Evolutionary conservation across 2,888 invertebrate genomes (phyloP).

Genomic region (Unio pictorum): DNA sequence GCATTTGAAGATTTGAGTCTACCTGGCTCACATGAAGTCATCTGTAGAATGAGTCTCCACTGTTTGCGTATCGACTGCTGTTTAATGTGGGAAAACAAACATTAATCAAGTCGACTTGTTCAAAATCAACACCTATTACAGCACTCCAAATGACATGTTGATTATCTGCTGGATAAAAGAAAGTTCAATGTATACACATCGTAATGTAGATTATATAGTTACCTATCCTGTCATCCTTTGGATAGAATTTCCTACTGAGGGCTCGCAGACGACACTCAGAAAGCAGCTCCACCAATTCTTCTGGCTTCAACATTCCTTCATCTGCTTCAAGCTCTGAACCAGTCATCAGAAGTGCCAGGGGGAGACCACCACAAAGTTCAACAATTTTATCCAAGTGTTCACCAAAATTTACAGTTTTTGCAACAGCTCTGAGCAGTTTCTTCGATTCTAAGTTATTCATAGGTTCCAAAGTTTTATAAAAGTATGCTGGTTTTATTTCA

Average conservation of each 20-base stretch:
- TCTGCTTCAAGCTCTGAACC: constrained; percentile 22
- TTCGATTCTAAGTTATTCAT: constrained; percentile 9
- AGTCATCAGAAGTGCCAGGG: constrained; percentile 21
- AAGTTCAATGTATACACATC: too few species aligned
- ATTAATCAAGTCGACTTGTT: too few species aligned
- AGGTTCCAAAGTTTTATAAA: constrained; percentile 2
- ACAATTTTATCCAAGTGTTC: constrained; percentile 17
- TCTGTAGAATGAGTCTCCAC: too few species aligned
- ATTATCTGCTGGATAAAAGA: too few species aligned
- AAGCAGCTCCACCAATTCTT: constrained; percentile 24
- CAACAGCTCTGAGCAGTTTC: constrained; percentile 11
- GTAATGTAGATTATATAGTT: constrained; percentile 7
- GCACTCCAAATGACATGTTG: too few species aligned
- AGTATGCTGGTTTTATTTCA: neutral
- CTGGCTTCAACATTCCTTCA: constrained; percentile 11
- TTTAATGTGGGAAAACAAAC: too few species aligned
- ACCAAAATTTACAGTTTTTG: constrained; percentile 16
- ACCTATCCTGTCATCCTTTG: neutral
- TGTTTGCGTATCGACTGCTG: too few species aligned
- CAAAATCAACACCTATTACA: too few species aligned
- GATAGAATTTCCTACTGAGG: constrained; percentile 21
- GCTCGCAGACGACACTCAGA: constrained; percentile 19
- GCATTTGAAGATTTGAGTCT: too few species aligned
- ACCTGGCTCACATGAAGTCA: too few species aligned
- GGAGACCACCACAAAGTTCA: constrained; percentile 20